phyloP scores from a whole-genome alignment of 2,888 invertebrate species.

The Nomada fucata region DNA sequence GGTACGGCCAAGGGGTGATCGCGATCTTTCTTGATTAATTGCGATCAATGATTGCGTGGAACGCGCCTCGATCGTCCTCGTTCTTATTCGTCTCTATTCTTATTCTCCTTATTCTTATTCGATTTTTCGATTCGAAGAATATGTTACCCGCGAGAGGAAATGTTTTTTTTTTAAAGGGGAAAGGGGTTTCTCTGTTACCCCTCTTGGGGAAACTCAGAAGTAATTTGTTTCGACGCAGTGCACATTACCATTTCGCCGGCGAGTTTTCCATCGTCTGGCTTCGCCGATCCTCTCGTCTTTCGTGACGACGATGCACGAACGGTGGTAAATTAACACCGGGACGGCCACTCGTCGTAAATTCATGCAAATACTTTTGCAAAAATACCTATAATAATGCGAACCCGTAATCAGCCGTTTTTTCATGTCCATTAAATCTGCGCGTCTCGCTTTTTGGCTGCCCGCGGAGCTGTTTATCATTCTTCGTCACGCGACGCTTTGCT shows the following conservation, averaged over 20 bases:
- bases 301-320: conserved; percentile 21
- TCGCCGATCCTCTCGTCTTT: neutral
- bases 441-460: conserved; percentile 29
- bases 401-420: conserved; percentile 50
- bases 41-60: conserved; percentile 57
- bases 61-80: conserved; percentile 46
- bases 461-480: conserved; percentile 51
- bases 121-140: neutral
- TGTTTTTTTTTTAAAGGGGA: neutral
- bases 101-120: neutral
- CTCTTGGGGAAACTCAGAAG: neutral
- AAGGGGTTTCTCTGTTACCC: neutral
- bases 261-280: neutral
- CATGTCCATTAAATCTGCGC: conserved; percentile 4
- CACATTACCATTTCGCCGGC: neutral
- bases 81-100: neutral
- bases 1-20: conserved; percentile 63
- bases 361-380: conserved; percentile 74
- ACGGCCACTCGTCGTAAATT: conserved; percentile 39
- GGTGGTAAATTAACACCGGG: conserved; percentile 30
- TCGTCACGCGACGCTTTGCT: conserved; percentile 72
- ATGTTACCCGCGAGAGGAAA: too few species aligned
- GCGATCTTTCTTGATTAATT: conserved; percentile 75
- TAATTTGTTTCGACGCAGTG: neutral
- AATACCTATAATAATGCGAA: conserved; percentile 75